These are phyloP conservation scores for Ptilodon capucinus DNA, from an alignment of 2,888 invertebrate genomes.

Conservation along the genomic window DNA sequence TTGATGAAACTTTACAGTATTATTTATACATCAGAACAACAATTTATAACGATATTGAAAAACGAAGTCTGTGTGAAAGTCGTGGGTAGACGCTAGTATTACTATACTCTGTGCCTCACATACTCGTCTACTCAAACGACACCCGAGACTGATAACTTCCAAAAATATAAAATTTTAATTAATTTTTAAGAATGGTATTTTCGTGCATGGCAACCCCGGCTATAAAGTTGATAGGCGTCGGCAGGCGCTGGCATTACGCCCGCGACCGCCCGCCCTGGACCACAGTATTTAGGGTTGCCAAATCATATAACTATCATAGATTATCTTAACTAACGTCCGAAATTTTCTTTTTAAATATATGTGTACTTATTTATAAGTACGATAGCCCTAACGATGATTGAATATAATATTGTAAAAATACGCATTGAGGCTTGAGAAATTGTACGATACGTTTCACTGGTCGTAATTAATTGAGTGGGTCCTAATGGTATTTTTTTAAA, in stretches of 20 bases:
- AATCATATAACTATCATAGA: neutral
- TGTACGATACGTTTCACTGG: neutral
- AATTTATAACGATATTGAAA: no score
- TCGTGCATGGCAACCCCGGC: neutral
- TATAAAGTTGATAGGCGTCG: conserved; percentile 19
- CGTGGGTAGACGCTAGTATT: no score
- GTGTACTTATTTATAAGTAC: no score
- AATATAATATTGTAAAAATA: neutral
- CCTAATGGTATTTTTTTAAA: no score
- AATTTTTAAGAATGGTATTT: neutral
- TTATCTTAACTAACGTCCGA: neutral
- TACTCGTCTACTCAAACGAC: no score
- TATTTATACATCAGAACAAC: no score
- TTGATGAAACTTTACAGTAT: no score
- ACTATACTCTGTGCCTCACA: no score
- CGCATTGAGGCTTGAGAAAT: neutral
- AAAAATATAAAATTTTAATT: neutral
- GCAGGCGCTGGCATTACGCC: conserved; percentile 36
- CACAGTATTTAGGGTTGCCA: conserved; percentile 3
- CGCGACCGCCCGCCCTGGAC: conserved; percentile 1
- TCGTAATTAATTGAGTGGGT: neutral
- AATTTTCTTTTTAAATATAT: neutral
- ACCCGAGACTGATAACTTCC: neutral
- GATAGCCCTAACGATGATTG: neutral
- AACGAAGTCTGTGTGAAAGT: neutral